Evolutionary conservation across 2,797 vertebrate species (phyloP), one percentile per base, ranked within the genome.

Genomic region (Eleutherodactylus coqui): DNA sequence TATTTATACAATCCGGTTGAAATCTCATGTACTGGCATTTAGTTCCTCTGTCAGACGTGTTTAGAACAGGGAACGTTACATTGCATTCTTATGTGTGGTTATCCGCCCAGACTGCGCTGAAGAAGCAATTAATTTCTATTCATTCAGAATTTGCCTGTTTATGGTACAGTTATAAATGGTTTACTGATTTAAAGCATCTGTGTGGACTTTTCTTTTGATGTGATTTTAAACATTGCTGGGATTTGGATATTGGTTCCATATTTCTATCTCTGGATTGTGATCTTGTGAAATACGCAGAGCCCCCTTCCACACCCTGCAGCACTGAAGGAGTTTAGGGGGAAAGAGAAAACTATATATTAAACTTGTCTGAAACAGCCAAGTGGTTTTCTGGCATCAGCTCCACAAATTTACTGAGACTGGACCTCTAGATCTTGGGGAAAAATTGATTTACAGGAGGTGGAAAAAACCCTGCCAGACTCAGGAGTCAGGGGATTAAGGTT

Each of bases 391-490:
- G 55, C 43, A 19, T 87, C 58, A 21, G 43, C 69, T 83, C 82
- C 86, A 84, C 34, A 53, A 84, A 72, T 79, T 87, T 83, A 83
- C 75, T 75, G 67, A 86, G 79, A 72, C 55, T n/a, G 70, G 53
- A 84, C 76, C 70, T 85, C 77, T 55, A 75, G 77, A 81, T 64
- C 60, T 84, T 64, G 86, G 55, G 79, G 82, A 85, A 84, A 87
- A 87, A 75, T 76, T 87, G 86, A 87, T 87, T 87, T 87, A 87
- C 86, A 62, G 45, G 86, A 84, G 82, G 43, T 83, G 67, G 32
- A 84, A 67, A 73, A 84, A 81, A 84, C 24, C 79, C n/a, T n/a
- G 70, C 69, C 82, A 84, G 82, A 75, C 86, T 51, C 32, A 60
- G 82, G 82, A 85, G 86, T 87, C 86, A 10, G 82, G 86, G 86